Percentiles rank a stretch among this genome's conserved stretches.
These are phyloP conservation scores for Acomys russatus DNA, from an alignment of 2,797 vertebrate species.

Conservation along the genomic window DNA sequence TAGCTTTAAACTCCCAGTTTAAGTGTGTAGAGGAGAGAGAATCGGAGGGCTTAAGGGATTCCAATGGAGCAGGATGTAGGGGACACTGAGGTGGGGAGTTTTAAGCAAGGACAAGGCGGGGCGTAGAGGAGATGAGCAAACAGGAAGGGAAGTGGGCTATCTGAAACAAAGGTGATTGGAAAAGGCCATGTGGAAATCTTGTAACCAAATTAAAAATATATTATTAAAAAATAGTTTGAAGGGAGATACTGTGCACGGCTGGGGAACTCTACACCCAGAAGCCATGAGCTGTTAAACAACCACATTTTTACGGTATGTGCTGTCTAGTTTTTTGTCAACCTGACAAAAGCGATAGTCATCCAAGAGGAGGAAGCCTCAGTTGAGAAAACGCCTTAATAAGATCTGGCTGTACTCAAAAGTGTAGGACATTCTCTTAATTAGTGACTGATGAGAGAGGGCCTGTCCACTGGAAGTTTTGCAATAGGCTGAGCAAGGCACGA, in stretches of 20 bases:
- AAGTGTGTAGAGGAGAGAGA: neutral
- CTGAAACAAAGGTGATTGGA: neutral
- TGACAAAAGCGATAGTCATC: neutral
- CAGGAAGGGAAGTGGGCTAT: neutral
- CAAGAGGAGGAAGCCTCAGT: neutral
- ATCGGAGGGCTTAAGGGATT: neutral
- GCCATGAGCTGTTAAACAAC: neutral
- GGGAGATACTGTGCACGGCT: neutral
- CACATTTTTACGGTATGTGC: neutral
- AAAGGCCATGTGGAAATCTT: neutral
- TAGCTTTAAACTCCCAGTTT: neutral
- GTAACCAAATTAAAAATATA: neutral
- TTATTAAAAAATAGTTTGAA: neutral
- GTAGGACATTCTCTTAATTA: neutral
- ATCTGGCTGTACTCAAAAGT: neutral
- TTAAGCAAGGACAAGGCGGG: neutral
- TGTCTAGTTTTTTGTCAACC: neutral
- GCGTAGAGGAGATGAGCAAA: neutral
- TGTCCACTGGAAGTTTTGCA: neutral
- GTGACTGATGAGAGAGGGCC: neutral
- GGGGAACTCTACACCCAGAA: neutral
- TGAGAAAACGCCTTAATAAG: neutral
- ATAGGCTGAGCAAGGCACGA: neutral
- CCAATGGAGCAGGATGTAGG: neutral
- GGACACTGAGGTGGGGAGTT: neutral